Evolutionary conservation across 2,797 vertebrate species (phyloP).

Genomic region (Euphonia xanthogaster): DNA sequence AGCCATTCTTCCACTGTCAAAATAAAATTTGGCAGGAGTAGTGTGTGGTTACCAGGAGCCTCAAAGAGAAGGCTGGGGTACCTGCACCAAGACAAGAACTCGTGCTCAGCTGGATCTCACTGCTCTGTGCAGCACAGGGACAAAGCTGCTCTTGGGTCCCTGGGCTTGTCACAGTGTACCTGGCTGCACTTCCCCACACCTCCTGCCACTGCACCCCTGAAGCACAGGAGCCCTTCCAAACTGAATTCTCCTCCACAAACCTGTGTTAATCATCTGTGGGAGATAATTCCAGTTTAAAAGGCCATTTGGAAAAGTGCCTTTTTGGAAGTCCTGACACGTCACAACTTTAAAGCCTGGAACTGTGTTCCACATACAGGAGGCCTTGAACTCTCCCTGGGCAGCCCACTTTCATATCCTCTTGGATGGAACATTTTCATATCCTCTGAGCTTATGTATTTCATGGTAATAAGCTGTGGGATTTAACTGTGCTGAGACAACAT

Average conservation of each 20-base stretch:
- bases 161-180: neutral
- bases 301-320: neutral
- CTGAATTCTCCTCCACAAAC: neutral
- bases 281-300: constrained; percentile 37
- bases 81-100: neutral
- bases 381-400: constrained; percentile 56
- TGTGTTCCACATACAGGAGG: neutral
- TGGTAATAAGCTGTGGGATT: constrained; percentile 69
- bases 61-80: neutral
- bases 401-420: constrained; percentile 51
- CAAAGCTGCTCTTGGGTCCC: neutral
- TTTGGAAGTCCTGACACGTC: constrained; percentile 9
- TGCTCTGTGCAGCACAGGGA: neutral
- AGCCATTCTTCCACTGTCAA: neutral
- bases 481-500: constrained; percentile 4
- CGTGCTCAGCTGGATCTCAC: neutral
- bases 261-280: neutral
- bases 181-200: neutral
- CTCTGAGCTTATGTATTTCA: constrained; percentile 43
- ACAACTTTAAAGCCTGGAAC: constrained; percentile 34
- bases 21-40: neutral
- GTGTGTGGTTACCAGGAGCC: neutral
- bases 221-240: neutral
- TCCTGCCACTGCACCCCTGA: neutral
- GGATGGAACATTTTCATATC: constrained; percentile 52